phyloP scores from a whole-genome alignment of 1,140 invertebrate genomes.

The Plutomurus gul region DNA sequence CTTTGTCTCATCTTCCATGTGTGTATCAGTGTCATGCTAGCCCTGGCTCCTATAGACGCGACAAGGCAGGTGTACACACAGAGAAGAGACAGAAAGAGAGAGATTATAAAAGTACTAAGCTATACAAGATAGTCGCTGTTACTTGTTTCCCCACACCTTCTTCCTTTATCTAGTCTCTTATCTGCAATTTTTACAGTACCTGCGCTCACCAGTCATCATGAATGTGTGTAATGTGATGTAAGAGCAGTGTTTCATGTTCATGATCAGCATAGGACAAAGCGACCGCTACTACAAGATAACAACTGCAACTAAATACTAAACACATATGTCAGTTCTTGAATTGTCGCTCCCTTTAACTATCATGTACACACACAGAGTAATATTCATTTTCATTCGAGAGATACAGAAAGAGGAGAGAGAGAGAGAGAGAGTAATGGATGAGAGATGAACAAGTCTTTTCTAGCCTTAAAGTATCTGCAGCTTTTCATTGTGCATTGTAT shows the following conservation, averaged over 20 bases:
- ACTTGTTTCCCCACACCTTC: constrained; percentile 14
- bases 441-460: not conserved
- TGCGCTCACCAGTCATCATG: not conserved
- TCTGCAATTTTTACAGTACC: not conserved
- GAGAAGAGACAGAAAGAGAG: no score
- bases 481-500: not conserved
- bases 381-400: not conserved
- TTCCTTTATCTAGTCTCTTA: not conserved
- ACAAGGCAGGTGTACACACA: no score
- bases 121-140: no score
- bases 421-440: no score
- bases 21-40: no score
- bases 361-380: not conserved
- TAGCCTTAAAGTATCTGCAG: not conserved
- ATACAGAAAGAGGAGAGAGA: not conserved
- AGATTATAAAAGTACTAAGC: no score
- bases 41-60: no score
- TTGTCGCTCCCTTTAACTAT: constrained; percentile 5
- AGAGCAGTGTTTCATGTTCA: not conserved
- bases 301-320: no score
- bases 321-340: not conserved
- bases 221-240: not conserved
- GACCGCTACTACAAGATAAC: no score
- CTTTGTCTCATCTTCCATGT: no score
- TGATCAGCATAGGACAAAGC: not conserved